Base-by-base conservation (phyloP, 2,797 vertebrate species). In the Lacerta bilineata region DNA sequence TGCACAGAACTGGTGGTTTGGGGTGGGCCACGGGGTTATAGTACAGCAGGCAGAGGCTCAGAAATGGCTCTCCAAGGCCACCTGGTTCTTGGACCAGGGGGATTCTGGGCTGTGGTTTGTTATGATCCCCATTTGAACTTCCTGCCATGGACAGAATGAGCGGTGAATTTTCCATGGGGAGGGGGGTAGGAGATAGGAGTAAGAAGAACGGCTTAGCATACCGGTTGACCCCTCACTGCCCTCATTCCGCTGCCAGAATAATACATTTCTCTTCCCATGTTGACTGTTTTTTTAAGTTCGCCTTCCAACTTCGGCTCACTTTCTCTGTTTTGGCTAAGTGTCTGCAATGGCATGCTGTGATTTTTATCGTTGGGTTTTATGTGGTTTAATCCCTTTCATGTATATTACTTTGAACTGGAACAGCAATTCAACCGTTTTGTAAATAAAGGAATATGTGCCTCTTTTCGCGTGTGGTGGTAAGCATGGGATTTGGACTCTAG, bases 401-500 rank as follows among this genome's bases (percentile, higher is more conserved):
- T 25, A 46, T 13, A 9, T 69, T 46, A 25, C 61, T 68, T 69
- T 46, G 66, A 83, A 46, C 43, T 69, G 39, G 17, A 69, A 4
- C 17, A 27, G 43, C 46, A 72, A 71, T 46, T 27, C 66, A 50
- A 41, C 64, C 15, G 80, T 71, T 83, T n/a, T 29, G 11, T n/a
- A 83, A 83, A 46, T 23, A 43, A 83, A 71, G 33, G 29, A 33
- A 33, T 71, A 33, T 83, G 29, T 71, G 66, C 66, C 43, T 33
- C 29, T 59, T 33, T 29, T 55, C 13, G 3, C 50, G 18, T 64
- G 61, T 64, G 61, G n/a, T 33, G 20, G 41, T 1, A 71, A 83
- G 68, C 66, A 33, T 29, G 66, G 82, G 82, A 71, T 83, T 72
- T 71, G 66, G 18, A 33, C 46, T 83, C 82, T 83, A 29, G 66